These are phyloP conservation scores for Caenorhabditis angaria DNA, from an alignment of 2,888 invertebrate species.

Conservation along the genomic window DNA sequence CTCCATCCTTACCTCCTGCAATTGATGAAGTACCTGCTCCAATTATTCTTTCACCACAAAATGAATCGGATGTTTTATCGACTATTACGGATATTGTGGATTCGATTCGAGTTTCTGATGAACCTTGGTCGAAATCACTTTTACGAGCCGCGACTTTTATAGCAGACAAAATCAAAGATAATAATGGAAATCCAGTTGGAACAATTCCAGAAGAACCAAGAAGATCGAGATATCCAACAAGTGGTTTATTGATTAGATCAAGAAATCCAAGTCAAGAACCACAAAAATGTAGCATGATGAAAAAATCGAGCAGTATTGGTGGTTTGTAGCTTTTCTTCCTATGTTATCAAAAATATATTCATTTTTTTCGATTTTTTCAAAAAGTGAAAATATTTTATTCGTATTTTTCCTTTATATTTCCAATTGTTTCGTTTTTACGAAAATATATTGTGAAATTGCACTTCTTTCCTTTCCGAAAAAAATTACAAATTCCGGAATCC, in stretches of 20 bases:
- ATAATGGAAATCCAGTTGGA: constrained; percentile 33
- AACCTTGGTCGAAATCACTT: constrained; percentile 64
- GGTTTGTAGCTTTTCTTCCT: constrained; percentile 31
- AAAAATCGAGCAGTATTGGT: constrained; percentile 42
- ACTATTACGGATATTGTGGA: constrained; percentile 55
- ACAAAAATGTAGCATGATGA: constrained; percentile 32
- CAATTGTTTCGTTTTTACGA: not conserved
- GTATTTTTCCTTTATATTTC: too few relatives aligned
- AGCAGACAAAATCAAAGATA: constrained; percentile 58
- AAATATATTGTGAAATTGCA: not conserved
- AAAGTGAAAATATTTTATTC: too few relatives aligned
- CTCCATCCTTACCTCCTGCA: constrained; percentile 38
- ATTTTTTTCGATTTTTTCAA: constrained; percentile 5
- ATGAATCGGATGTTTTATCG: constrained; percentile 46
- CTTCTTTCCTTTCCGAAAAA: not conserved
- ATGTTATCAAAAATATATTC: not conserved
- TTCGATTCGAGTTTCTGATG: constrained; percentile 50
- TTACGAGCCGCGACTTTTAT: constrained; percentile 67
- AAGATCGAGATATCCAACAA: constrained; percentile 19
- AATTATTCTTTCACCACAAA: constrained; percentile 43
- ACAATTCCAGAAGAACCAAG: constrained; percentile 11
- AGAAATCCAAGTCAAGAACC: constrained; percentile 27
- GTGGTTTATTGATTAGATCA: constrained; percentile 5
- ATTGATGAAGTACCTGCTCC: constrained; percentile 45
- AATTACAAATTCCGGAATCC: not conserved